Percentiles rank a stretch among this genome's conserved stretches.
These are phyloP conservation scores for Epinotia nisella DNA, from an alignment of 2,888 invertebrate genomes.

Conservation along the genomic window DNA sequence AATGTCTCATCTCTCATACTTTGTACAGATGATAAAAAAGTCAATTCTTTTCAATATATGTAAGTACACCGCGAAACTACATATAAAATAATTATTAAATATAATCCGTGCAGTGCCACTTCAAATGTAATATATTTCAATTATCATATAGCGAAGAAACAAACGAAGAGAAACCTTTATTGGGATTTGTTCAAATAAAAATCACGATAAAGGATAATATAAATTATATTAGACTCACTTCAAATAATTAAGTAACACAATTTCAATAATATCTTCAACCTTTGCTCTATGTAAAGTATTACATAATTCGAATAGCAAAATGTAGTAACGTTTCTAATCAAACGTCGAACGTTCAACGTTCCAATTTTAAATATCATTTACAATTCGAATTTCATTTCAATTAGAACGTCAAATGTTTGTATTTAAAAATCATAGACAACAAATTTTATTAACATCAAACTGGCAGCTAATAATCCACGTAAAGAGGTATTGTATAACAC, in stretches of 20 bases:
- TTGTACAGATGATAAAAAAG: no score
- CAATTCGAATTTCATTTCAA: slow-evolving; percentile 4
- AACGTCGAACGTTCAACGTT: no score
- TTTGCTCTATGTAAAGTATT: no score
- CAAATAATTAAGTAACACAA: no score
- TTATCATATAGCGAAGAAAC: neutral
- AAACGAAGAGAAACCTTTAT: no score
- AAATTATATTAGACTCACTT: no score
- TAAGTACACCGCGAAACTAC: neutral
- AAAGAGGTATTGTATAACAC: slow-evolving; percentile 42
- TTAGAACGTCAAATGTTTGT: neutral
- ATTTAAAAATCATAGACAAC: slow-evolving; percentile 16
- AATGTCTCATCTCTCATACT: no score
- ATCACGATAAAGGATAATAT: no score
- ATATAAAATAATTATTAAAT: neutral
- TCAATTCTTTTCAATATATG: no score
- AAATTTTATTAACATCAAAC: slow-evolving; percentile 29
- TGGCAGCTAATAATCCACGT: slow-evolving; percentile 41
- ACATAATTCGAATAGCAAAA: neutral
- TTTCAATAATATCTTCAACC: no score
- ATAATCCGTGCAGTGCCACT: no score
- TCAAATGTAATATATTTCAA: neutral
- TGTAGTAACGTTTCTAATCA: neutral
- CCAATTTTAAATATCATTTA: neutral
- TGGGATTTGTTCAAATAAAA: no score